These are phyloP conservation scores for Brachirus orientalis DNA, from an alignment of 2,113 vertebrate genomes.

Conservation along the genomic window DNA sequence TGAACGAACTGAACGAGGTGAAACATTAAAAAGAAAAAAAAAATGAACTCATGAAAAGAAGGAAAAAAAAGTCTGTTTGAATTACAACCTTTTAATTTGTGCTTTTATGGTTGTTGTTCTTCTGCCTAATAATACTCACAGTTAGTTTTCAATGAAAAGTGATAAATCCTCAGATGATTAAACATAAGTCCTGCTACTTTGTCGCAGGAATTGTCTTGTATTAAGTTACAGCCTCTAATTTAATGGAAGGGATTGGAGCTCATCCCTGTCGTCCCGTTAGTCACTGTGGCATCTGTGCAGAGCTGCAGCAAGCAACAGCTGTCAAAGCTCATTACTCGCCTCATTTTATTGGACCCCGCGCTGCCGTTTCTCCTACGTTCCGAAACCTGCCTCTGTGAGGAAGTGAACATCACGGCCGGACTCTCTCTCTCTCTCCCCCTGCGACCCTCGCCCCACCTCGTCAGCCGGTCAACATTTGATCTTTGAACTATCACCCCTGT, in stretches of 20 bases:
- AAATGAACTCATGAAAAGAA: too few relatives aligned
- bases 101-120: neutral
- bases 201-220: neutral
- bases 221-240: constrained; percentile 25
- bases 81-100: neutral
- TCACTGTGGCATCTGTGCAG: constrained; percentile 38
- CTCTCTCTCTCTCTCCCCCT: constrained; percentile 7
- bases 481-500: constrained; percentile 61
- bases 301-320: constrained; percentile 68
- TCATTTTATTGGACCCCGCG: constrained; percentile 38
- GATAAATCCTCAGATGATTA: constrained; percentile 8
- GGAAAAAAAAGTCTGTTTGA: too few relatives aligned
- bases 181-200: neutral
- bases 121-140: neutral
- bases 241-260: constrained; percentile 41
- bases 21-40: too few relatives aligned
- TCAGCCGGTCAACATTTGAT: constrained; percentile 61
- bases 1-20: too few relatives aligned
- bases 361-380: constrained; percentile 17
- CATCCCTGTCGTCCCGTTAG: constrained; percentile 65
- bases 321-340: constrained; percentile 61
- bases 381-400: neutral
- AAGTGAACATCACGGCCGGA: constrained; percentile 39
- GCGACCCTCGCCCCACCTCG: constrained; percentile 52
- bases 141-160: neutral